Percentiles rank a stretch among this genome's conserved stretches.
Evolutionary conservation across 2,888 invertebrate genomes (phyloP).

Genomic region (Ochlodes sylvanus): DNA sequence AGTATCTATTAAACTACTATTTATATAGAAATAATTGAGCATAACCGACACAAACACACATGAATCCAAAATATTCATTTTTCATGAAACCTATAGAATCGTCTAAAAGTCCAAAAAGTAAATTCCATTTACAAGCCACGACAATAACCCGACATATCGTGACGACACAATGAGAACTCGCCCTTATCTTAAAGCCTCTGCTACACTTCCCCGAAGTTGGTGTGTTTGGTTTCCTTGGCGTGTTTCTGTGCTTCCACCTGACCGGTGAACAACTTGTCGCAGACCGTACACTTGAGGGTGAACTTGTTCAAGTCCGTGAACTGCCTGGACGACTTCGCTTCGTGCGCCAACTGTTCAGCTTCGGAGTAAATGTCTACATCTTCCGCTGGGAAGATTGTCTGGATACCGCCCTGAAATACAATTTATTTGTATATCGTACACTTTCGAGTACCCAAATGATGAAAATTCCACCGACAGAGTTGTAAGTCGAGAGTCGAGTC

Average conservation of each 20-base stretch:
- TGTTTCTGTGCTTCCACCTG: slow-evolving; percentile 93
- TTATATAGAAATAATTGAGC: too few relatives aligned
- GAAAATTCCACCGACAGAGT: too few relatives aligned
- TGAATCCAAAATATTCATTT: too few relatives aligned
- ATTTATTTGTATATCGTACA: background rate
- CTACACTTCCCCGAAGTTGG: slow-evolving; percentile 91
- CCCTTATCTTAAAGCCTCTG: slow-evolving; percentile 39
- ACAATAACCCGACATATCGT: background rate
- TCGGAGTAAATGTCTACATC: slow-evolving; percentile 90
- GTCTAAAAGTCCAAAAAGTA: too few relatives aligned
- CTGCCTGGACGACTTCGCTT: slow-evolving; percentile 95
- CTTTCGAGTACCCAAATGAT: too few relatives aligned
- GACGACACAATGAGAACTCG: background rate
- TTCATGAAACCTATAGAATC: too few relatives aligned
- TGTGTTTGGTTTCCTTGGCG: slow-evolving; percentile 93
- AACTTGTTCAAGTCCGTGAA: slow-evolving; percentile 96
- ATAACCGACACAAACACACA: too few relatives aligned
- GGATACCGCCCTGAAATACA: slow-evolving; percentile 87
- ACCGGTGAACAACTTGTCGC: slow-evolving; percentile 90
- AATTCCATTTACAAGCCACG: background rate
- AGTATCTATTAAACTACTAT: too few relatives aligned
- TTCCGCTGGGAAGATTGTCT: slow-evolving; percentile 92
- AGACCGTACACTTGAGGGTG: slow-evolving; percentile 92
- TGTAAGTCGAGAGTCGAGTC: too few relatives aligned
- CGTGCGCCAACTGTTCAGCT: slow-evolving; percentile 93